Percentiles rank a stretch among this genome's conserved stretches.
Evolutionary conservation across 2,888 invertebrate genomes (phyloP).

Genomic region (Drosophila paucipuncta): DNA sequence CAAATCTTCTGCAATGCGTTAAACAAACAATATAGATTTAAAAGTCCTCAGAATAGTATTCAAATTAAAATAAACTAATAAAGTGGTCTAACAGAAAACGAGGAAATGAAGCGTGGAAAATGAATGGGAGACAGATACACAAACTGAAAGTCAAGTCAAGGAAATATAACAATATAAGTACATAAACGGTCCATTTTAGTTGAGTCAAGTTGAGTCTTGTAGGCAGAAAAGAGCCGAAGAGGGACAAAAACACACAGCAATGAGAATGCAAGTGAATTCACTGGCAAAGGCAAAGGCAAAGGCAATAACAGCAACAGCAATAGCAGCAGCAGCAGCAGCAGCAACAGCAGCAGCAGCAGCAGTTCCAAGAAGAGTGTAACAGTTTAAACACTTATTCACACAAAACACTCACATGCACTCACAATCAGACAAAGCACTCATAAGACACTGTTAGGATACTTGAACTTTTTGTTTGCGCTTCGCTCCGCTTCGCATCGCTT

Average conservation of each 20-base stretch:
- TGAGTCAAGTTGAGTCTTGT: constrained; percentile 33
- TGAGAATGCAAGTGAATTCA: constrained; percentile 58
- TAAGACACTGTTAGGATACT: constrained; percentile 68
- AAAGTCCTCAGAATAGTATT: not conserved
- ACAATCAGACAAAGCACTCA: constrained; percentile 67
- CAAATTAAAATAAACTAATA: constrained; percentile 11
- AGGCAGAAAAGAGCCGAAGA: not conserved
- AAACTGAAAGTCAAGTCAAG: constrained; percentile 11
- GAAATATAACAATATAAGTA: constrained; percentile 59
- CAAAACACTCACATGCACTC: constrained; percentile 59
- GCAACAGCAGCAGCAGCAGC: not conserved
- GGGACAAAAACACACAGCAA: constrained; percentile 8
- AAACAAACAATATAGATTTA: not conserved
- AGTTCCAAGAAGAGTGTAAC: constrained; percentile 39
- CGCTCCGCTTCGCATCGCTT: constrained; percentile 27
- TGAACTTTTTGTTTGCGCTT: constrained; percentile 63
- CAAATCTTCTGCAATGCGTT: not conserved
- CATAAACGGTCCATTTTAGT: constrained; percentile 50
- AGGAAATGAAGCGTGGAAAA: constrained; percentile 1
- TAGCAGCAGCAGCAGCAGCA: too few relatives aligned
- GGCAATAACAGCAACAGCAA: constrained; percentile 8
- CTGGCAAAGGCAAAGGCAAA: constrained; percentile 7
- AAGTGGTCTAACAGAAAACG: not conserved
- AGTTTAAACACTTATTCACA: constrained; percentile 62
- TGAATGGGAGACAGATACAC: not conserved